Evolutionary conservation across 2,888 invertebrate genomes (phyloP).

Genomic region (Lasioglossum pauxillum): DNA sequence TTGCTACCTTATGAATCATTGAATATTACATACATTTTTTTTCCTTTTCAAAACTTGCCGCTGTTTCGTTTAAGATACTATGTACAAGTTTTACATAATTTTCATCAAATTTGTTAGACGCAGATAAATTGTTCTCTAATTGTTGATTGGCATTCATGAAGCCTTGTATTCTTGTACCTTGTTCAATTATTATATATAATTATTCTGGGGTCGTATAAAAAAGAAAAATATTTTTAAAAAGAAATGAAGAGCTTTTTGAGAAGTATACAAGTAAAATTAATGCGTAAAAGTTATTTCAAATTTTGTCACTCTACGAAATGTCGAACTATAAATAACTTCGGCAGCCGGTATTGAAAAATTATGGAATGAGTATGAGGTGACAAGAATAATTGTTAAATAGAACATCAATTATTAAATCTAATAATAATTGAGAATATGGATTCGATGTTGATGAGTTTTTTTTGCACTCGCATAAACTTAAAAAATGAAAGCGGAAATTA

Average conservation of each 20-base stretch:
- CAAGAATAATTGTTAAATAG: not conserved
- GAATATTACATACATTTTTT: constrained; percentile 74
- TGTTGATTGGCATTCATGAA: constrained; percentile 48
- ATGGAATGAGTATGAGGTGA: not conserved
- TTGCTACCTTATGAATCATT: not conserved
- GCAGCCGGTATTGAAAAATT: not conserved
- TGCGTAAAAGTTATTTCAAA: not conserved
- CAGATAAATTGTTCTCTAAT: not conserved
- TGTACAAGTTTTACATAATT: constrained; percentile 64
- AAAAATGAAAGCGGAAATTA: not conserved
- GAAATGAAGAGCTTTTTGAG: not conserved
- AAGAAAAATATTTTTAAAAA: not conserved
- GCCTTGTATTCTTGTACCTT: not conserved
- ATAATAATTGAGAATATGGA: not conserved
- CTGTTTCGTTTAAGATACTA: constrained; percentile 69
- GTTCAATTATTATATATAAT: not conserved
- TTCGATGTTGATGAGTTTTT: not conserved
- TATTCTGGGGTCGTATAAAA: not conserved
- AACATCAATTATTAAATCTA: not conserved
- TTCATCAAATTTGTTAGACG: constrained; percentile 46
- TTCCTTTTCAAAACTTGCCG: constrained; percentile 73
- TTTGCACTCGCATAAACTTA: not conserved
- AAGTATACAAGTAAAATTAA: not conserved
- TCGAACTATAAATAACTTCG: not conserved
- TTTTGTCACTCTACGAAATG: not conserved